A percentile compares a stretch with the other conserved stretches of the same genome.
phyloP scores from a whole-genome alignment of 2,113 vertebrate genomes.

The Verasper variegatus region DNA sequence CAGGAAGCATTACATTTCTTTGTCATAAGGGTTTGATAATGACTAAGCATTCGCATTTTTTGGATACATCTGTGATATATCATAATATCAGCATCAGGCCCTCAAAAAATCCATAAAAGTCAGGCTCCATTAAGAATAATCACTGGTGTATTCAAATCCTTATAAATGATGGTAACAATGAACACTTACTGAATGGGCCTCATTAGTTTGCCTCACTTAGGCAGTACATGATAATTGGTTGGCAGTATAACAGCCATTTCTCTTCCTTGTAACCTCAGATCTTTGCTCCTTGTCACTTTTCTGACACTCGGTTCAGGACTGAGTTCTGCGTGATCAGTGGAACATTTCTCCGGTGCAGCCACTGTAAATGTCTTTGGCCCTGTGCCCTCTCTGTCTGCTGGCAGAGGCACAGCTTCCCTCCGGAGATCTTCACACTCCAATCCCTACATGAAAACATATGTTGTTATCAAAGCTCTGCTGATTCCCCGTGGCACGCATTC shows the following conservation, averaged over 20 bases:
- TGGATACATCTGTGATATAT: too few relatives aligned
- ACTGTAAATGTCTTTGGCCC: constrained; percentile 43
- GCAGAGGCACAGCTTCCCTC: constrained; percentile 42
- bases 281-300: background rate
- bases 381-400: constrained; percentile 41
- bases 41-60: too few relatives aligned
- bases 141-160: background rate
- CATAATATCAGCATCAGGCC: too few relatives aligned
- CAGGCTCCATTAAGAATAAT: background rate
- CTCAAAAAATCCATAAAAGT: background rate
- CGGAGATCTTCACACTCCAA: constrained; percentile 45
- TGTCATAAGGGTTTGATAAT: too few relatives aligned
- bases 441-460: constrained; percentile 68
- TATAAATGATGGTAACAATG: background rate
- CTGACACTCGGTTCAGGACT: too few relatives aligned
- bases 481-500: constrained; percentile 41
- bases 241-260: background rate
- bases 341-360: constrained; percentile 42
- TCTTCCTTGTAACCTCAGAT: constrained; percentile 4
- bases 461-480: constrained; percentile 54
- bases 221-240: background rate
- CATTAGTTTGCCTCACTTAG: background rate
- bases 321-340: constrained; percentile 21
- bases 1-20: too few relatives aligned
- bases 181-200: background rate